These are phyloP conservation scores for Sinonovacula constricta DNA, from an alignment of 1,140 invertebrate genomes.

Conservation along the genomic window DNA sequence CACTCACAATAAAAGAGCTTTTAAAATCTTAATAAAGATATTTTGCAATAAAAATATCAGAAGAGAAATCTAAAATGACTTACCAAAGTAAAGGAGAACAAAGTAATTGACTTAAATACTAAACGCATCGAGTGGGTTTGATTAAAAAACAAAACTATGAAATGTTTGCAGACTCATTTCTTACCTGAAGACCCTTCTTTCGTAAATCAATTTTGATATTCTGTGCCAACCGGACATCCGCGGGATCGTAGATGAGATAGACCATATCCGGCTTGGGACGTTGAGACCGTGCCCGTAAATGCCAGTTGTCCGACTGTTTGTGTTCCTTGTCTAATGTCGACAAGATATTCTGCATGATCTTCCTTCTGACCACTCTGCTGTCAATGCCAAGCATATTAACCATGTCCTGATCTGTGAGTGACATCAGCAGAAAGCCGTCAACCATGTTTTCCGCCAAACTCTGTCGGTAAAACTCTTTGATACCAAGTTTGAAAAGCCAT, in stretches of 20 bases:
- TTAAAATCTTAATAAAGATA: too few species aligned
- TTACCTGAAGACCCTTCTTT: conserved; percentile 74
- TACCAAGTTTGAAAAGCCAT: conserved; percentile 76
- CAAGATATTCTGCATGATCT: conserved; percentile 77
- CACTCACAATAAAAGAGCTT: too few species aligned
- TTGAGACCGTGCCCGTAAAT: conserved; percentile 72
- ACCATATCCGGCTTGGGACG: conserved; percentile 71
- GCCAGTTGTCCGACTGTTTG: conserved; percentile 74
- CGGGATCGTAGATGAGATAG: conserved; percentile 76
- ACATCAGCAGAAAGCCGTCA: conserved; percentile 77
- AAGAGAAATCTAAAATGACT: too few species aligned
- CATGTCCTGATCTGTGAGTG: conserved; percentile 76
- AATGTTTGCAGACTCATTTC: conserved; percentile 9
- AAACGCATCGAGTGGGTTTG: too few species aligned
- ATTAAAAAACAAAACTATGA: too few species aligned
- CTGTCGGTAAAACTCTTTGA: conserved; percentile 77
- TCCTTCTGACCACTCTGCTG: conserved; percentile 74
- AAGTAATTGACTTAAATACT: too few species aligned
- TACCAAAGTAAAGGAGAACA: too few species aligned
- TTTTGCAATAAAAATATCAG: too few species aligned
- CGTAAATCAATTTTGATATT: conserved; percentile 74
- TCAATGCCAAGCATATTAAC: conserved; percentile 73
- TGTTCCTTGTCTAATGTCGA: conserved; percentile 74
- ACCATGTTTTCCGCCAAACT: conserved; percentile 76
- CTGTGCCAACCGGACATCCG: conserved; percentile 75